Evolutionary conservation across 2,888 invertebrate species (phyloP).

Genomic region (Temnothorax rugatulus): DNA sequence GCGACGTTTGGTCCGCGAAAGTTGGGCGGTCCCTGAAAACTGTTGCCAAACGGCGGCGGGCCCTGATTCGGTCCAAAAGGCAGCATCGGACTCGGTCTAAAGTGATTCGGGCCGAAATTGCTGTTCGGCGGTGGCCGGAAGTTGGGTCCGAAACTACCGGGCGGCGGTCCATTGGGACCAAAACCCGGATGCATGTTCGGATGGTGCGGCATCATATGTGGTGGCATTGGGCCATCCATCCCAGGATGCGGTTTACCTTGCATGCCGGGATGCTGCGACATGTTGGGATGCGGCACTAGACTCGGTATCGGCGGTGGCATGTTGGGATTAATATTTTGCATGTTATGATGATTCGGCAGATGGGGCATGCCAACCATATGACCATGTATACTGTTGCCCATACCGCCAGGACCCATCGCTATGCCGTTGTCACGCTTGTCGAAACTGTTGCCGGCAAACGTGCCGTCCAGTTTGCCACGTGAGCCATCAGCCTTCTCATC

Average conservation of each 20-base stretch:
- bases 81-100: slow-evolving; percentile 80
- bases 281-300: slow-evolving; percentile 77
- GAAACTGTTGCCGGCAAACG: slow-evolving; percentile 73
- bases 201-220: slow-evolving; percentile 81
- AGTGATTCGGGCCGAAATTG: slow-evolving; percentile 82
- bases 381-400: slow-evolving; percentile 67
- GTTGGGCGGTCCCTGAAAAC: slow-evolving; percentile 80
- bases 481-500: slow-evolving; percentile 76
- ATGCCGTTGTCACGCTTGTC: slow-evolving; percentile 79
- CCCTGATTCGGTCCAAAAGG: slow-evolving; percentile 79
- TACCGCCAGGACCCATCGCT: slow-evolving; percentile 72
- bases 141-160: slow-evolving; percentile 76
- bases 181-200: slow-evolving; percentile 81
- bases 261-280: slow-evolving; percentile 77
- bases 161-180: slow-evolving; percentile 82
- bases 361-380: slow-evolving; percentile 73
- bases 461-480: slow-evolving; percentile 69
- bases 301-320: slow-evolving; percentile 79
- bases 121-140: slow-evolving; percentile 81
- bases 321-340: slow-evolving; percentile 83
- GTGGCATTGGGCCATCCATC: slow-evolving; percentile 79
- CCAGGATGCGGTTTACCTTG: slow-evolving; percentile 73
- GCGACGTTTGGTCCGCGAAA: slow-evolving; percentile 81
- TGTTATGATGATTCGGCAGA: slow-evolving; percentile 80
- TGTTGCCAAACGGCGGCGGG: slow-evolving; percentile 76